These are phyloP conservation scores for Uropetala carovei DNA, from an alignment of 2,888 invertebrate genomes.

Conservation along the genomic window DNA sequence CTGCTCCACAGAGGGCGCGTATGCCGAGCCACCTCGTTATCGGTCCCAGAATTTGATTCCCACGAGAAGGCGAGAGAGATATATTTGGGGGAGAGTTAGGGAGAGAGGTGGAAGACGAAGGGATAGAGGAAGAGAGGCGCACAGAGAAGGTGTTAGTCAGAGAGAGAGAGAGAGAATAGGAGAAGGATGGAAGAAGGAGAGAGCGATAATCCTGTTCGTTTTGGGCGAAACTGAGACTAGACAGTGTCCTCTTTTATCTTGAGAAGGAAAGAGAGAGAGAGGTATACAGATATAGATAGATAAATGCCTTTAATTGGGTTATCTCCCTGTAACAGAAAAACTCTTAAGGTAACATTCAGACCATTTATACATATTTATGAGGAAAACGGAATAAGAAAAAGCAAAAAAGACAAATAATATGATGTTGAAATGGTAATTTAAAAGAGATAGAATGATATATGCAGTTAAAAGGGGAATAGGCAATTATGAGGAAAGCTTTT, in stretches of 20 bases:
- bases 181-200: not conserved
- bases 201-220: too few relatives aligned
- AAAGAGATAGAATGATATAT: not conserved
- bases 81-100: not conserved
- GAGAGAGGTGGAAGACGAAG: not conserved
- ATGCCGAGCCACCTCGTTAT: constrained; percentile 7
- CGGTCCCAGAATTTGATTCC: not conserved
- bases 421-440: not conserved
- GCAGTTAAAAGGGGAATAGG: too few relatives aligned
- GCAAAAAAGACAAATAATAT: not conserved
- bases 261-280: not conserved
- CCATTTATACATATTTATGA: too few relatives aligned
- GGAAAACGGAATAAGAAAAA: too few relatives aligned
- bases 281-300: not conserved
- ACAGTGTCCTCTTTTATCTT: not conserved
- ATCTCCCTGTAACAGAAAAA: too few relatives aligned
- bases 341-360: too few relatives aligned
- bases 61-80: not conserved
- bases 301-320: not conserved
- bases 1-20: not conserved
- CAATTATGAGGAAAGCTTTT: too few relatives aligned
- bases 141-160: too few relatives aligned
- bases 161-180: not conserved
- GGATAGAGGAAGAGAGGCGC: not conserved
- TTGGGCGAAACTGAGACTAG: not conserved